Conservation (phyloP, 2,888 invertebrate species). For the Perithous albicinctus region DNA sequence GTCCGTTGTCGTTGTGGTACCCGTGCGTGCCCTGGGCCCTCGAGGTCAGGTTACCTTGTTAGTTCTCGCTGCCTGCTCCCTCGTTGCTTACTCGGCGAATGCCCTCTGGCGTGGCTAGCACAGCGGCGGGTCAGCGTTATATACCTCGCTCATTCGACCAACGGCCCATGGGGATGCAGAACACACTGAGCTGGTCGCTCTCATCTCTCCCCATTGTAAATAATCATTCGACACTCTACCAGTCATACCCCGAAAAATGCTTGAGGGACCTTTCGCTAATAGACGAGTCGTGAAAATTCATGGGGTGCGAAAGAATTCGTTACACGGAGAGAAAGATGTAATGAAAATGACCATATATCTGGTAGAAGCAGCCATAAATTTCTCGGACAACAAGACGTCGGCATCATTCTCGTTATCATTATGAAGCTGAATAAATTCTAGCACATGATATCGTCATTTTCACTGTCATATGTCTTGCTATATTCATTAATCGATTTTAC, state of each 20-base stretch:
- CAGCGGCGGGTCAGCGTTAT: conserved; percentile 52
- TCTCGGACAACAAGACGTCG: too few relatives aligned
- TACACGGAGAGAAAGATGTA: too few relatives aligned
- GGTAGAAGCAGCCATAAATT: too few relatives aligned
- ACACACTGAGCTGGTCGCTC: conserved; percentile 23
- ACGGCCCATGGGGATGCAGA: conserved; percentile 36
- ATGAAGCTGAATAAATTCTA: too few relatives aligned
- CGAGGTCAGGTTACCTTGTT: conserved; percentile 82
- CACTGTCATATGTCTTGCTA: too few relatives aligned
- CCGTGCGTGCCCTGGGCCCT: conserved; percentile 59
- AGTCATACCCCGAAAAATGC: conserved; percentile 29
- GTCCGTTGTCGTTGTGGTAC: conserved; percentile 44
- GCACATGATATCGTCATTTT: too few relatives aligned
- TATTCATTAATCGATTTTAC: too few relatives aligned
- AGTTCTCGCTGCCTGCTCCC: conserved; percentile 77
- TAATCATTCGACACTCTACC: conserved; percentile 43
- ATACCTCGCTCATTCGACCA: conserved; percentile 23
- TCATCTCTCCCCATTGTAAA: conserved; percentile 47
- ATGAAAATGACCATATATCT: too few relatives aligned
- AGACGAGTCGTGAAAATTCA: conserved; percentile 25
- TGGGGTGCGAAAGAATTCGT: conserved; percentile 23
- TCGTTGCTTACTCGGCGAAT: conserved; percentile 68
- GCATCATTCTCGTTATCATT: too few relatives aligned
- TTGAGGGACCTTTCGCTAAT: conserved; percentile 31
- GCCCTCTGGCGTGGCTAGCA: conserved; percentile 73